phyloP scores from a whole-genome alignment of 2,797 vertebrate species.

The Halcyon smyrnensis region DNA sequence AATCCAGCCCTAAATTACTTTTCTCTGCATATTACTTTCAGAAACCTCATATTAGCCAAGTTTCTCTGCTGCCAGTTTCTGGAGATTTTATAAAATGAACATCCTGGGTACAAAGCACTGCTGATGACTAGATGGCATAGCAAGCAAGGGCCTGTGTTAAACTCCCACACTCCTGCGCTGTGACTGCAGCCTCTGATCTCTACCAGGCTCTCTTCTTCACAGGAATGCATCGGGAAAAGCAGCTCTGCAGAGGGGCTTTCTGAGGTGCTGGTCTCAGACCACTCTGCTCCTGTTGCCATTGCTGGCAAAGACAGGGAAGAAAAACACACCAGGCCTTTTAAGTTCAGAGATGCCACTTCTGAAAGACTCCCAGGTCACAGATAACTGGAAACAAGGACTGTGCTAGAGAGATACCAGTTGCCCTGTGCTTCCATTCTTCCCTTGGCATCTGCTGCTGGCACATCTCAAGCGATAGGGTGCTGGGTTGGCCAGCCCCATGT shows the following conservation, averaged over 20 bases:
- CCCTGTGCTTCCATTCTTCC: not conserved
- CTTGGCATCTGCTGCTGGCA: not conserved
- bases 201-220: not conserved
- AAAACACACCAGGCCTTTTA: not conserved
- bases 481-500: not conserved
- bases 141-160: not conserved
- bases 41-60: not conserved
- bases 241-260: not conserved
- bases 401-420: not conserved
- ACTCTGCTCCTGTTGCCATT: not conserved
- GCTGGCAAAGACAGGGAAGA: not conserved
- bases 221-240: not conserved
- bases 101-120: not conserved
- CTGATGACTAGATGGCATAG: not conserved
- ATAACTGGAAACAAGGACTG: not conserved
- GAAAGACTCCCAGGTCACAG: not conserved
- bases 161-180: not conserved
- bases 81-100: not conserved
- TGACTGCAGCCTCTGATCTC: rapidly evolving
- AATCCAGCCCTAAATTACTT: not conserved
- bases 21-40: not conserved
- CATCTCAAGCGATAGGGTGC: not conserved
- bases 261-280: not conserved
- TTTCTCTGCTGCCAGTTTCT: not conserved
- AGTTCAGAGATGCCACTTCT: not conserved